These are phyloP conservation scores for Tipula helvola DNA, from an alignment of 2,888 invertebrate species.

Conservation along the genomic window DNA sequence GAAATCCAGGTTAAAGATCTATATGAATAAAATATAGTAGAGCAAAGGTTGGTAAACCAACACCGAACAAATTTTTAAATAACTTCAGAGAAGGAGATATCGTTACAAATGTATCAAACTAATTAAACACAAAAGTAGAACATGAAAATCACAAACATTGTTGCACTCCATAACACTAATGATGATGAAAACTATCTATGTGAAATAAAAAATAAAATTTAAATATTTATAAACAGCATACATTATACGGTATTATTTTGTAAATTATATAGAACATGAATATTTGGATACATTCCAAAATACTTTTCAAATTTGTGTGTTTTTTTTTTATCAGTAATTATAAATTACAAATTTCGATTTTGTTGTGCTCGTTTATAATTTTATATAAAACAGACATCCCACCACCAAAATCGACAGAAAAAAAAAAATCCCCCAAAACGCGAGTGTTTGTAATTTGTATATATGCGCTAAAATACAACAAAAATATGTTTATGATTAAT, in stretches of 20 bases:
- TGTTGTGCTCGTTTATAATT: not conserved
- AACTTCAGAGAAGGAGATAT: not conserved
- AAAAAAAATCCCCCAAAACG: not conserved
- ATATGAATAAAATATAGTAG: too few species aligned
- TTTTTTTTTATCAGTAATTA: not conserved
- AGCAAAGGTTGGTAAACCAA: too few species aligned
- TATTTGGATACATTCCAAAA: not conserved
- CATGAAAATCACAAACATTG: not conserved
- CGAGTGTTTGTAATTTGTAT: not conserved
- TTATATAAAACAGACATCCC: not conserved
- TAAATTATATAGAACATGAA: not conserved
- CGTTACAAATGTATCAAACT: not conserved
- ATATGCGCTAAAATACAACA: not conserved
- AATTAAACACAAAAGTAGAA: not conserved
- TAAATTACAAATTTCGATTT: not conserved
- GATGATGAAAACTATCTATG: not conserved
- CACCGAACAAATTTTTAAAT: too few species aligned
- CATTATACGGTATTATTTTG: not conserved
- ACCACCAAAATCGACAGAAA: not conserved
- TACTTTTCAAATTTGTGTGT: not conserved
- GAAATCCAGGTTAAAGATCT: too few species aligned
- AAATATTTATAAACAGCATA: not conserved
- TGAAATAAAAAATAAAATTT: not conserved
- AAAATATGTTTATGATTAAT: not conserved
- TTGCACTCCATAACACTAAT: not conserved